Evolutionary conservation across 1,140 invertebrate genomes (phyloP).

Genomic region (Plectrocnemia conspersa): DNA sequence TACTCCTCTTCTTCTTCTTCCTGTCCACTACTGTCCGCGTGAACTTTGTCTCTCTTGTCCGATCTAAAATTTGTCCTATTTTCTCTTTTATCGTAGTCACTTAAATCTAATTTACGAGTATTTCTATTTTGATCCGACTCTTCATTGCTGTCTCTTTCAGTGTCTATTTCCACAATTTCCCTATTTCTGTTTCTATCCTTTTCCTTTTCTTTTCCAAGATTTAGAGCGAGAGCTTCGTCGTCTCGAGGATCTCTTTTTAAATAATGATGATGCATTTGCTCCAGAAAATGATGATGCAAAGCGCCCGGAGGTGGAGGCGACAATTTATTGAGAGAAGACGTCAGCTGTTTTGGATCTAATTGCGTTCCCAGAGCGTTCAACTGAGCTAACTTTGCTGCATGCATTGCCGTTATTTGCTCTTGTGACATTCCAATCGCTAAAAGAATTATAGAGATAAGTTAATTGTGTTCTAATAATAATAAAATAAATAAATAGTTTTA

Average conservation of each 20-base stretch:
- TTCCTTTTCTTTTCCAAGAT: slow-evolving; percentile 47
- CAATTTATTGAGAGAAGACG: slow-evolving; percentile 44
- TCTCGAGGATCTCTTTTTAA: slow-evolving; percentile 41
- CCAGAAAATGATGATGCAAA: slow-evolving; percentile 55
- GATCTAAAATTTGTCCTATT: slow-evolving; percentile 22
- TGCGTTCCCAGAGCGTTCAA: slow-evolving; percentile 62
- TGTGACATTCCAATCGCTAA: slow-evolving; percentile 50
- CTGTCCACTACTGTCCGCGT: slow-evolving; percentile 43
- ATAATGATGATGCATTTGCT: slow-evolving; percentile 58
- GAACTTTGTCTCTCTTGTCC: slow-evolving; percentile 35
- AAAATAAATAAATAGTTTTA: neutral
- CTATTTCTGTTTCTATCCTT: slow-evolving; percentile 45
- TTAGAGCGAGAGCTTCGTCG: slow-evolving; percentile 46
- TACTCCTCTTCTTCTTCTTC: slow-evolving; percentile 47
- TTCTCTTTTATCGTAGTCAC: slow-evolving; percentile 30
- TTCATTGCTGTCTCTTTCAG: slow-evolving; percentile 39
- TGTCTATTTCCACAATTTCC: slow-evolving; percentile 42
- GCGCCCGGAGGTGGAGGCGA: slow-evolving; percentile 47
- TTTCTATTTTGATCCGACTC: slow-evolving; percentile 34
- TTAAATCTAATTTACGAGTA: slow-evolving; percentile 30
- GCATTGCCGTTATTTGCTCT: slow-evolving; percentile 56
- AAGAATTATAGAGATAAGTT: slow-evolving; percentile 18
- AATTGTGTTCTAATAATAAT: slow-evolving; percentile 6
- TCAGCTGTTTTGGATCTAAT: slow-evolving; percentile 52
- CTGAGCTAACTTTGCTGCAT: slow-evolving; percentile 66